These are phyloP conservation scores for Alethe diademata DNA, from an alignment of 2,113 vertebrate species.

Conservation along the genomic window DNA sequence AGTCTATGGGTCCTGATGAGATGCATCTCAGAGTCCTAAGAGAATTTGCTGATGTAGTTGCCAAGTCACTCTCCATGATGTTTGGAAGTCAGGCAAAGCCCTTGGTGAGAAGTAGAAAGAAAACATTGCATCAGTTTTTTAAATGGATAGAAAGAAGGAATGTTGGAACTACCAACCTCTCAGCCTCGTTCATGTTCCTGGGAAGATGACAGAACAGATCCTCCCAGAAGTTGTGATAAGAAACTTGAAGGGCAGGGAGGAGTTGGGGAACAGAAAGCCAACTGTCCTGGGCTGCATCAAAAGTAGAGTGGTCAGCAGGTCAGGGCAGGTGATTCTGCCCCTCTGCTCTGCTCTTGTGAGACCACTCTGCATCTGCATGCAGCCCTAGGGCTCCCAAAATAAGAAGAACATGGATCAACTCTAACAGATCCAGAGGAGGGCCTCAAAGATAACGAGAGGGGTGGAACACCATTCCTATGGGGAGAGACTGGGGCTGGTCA, in stretches of 20 bases:
- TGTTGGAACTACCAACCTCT: neutral
- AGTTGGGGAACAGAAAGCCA: neutral
- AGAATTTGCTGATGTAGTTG: neutral
- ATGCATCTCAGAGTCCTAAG: neutral
- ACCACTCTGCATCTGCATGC: neutral
- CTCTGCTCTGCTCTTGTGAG: neutral
- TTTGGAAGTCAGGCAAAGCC: neutral
- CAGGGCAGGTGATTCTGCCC: neutral
- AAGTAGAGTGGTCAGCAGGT: neutral
- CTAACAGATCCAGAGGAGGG: neutral
- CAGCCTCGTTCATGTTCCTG: neutral
- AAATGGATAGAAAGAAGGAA: neutral
- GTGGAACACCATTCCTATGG: neutral
- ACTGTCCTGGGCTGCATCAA: neutral
- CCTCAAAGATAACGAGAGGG: neutral
- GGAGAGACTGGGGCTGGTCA: neutral
- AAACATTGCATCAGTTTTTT: neutral
- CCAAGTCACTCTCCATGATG: neutral
- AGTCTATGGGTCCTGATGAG: neutral
- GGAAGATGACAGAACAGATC: neutral
- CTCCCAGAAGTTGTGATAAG: neutral
- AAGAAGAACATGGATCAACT: neutral
- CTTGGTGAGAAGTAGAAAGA: neutral
- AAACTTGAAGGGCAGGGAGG: neutral
- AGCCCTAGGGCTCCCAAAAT: neutral